Percentiles rank a stretch among this genome's conserved stretches.
phyloP scores from a whole-genome alignment of 2,888 invertebrate genomes.

The Blera fallax region DNA sequence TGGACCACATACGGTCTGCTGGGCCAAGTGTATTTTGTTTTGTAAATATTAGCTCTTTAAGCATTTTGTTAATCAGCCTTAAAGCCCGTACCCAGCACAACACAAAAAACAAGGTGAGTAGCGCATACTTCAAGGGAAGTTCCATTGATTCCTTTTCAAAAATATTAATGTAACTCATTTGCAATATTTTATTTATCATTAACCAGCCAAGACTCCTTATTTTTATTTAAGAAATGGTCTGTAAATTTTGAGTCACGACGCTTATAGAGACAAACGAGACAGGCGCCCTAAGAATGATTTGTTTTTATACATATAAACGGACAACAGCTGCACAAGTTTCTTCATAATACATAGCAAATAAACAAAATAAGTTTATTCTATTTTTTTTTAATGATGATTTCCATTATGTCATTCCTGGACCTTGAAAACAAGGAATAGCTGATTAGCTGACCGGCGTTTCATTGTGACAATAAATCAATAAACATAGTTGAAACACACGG shows the following conservation, averaged over 20 bases:
- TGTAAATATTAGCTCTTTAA: no score
- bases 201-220: no score
- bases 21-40: no score
- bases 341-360: not conserved
- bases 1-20: no score
- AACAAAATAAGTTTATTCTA: not conserved
- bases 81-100: no score
- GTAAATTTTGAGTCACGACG: not conserved
- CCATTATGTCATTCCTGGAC: not conserved
- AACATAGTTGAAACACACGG: conserved; percentile 4
- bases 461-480: not conserved
- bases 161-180: no score
- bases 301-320: not conserved
- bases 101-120: no score
- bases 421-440: not conserved
- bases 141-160: no score
- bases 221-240: not conserved
- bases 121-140: no score
- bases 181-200: no score
- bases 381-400: not conserved
- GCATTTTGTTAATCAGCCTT: no score
- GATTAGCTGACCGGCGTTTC: not conserved
- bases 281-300: not conserved
- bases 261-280: not conserved
- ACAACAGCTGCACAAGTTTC: not conserved